phyloP scores from a whole-genome alignment of 2,113 vertebrate genomes.

The Upupa epops region DNA sequence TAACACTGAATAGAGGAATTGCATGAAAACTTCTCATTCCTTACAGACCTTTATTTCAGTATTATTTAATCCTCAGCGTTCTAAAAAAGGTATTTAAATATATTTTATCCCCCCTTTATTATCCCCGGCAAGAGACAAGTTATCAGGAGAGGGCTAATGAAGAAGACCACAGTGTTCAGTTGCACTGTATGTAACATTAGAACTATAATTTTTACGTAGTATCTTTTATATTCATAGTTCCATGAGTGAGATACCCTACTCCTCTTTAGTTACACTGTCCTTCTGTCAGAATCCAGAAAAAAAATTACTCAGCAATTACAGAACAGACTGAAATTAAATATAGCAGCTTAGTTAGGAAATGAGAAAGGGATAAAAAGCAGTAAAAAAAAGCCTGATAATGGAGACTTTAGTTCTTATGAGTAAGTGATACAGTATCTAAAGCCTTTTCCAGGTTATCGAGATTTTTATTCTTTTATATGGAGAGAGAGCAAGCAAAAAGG shows the following conservation, averaged over 20 bases:
- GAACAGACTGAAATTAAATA: constrained; percentile 25
- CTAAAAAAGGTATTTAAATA: background rate
- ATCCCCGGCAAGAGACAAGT: background rate
- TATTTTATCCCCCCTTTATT: background rate
- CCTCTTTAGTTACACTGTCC: background rate
- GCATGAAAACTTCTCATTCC: background rate
- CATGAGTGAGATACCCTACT: background rate
- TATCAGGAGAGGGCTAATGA: background rate
- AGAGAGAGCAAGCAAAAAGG: background rate
- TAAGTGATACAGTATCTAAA: constrained; percentile 6
- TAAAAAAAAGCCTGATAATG: background rate
- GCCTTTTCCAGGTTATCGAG: background rate
- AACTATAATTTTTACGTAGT: background rate
- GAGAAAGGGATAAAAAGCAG: background rate
- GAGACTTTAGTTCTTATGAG: background rate
- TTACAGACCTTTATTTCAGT: background rate
- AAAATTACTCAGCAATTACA: constrained; percentile 13
- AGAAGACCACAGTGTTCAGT: background rate
- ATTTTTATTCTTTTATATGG: constrained; percentile 11
- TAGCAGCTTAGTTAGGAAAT: background rate
- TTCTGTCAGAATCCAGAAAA: background rate
- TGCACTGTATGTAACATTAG: background rate
- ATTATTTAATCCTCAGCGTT: background rate
- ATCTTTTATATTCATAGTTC: background rate
- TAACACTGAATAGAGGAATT: background rate